Evolutionary conservation across 2,113 vertebrate genomes (phyloP).

Genomic region (Natator depressus): DNA sequence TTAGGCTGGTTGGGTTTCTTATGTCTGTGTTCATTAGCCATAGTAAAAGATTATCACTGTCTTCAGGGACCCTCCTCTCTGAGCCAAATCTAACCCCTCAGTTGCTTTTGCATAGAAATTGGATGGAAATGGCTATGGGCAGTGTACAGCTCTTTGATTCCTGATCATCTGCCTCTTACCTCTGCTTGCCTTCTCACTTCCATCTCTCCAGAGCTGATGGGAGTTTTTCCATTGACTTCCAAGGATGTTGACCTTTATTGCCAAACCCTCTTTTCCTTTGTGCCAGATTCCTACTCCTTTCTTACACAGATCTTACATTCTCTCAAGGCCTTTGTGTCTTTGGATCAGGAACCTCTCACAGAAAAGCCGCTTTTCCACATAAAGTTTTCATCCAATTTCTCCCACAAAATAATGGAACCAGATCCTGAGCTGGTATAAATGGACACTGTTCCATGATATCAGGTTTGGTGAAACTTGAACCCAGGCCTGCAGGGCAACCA

Average conservation of each 20-base stretch:
- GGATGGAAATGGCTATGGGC: neutral
- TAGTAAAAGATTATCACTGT: neutral
- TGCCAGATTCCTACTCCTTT: neutral
- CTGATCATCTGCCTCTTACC: neutral
- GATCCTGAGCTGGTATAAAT: neutral
- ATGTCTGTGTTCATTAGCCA: neutral
- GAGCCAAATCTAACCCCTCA: neutral
- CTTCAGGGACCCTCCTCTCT: neutral
- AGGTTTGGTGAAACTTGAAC: neutral
- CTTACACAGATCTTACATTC: neutral
- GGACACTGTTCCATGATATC: neutral
- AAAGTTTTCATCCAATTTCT: slow-evolving; percentile 19
- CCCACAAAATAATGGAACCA: neutral
- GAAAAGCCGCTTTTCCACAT: neutral
- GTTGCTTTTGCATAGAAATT: neutral
- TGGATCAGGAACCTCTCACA: neutral
- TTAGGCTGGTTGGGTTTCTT: slow-evolving; percentile 5
- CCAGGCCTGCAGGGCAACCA: neutral
- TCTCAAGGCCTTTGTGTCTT: neutral
- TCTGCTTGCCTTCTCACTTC: neutral
- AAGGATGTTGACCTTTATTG: neutral
- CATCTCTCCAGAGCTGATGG: neutral
- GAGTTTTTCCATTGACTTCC: neutral
- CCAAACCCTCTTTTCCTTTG: neutral
- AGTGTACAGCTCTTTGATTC: neutral